Evolutionary conservation across 2,113 vertebrate genomes (phyloP).

Genomic region (Peromyscus leucopus): DNA sequence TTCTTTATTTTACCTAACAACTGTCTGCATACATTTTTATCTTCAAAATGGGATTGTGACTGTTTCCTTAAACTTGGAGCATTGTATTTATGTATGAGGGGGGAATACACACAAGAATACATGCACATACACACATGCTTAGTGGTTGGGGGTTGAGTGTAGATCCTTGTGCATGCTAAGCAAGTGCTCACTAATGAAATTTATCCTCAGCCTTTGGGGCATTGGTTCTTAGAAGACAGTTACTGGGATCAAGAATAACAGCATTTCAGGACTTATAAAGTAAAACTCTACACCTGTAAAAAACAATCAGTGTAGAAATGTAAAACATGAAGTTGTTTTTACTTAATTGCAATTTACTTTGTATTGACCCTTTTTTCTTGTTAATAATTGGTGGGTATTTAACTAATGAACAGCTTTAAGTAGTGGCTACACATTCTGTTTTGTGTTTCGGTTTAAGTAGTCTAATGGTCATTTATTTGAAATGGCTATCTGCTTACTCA

Average conservation of each 20-base stretch:
- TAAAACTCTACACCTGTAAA: slow-evolving; percentile 34
- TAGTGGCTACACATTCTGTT: slow-evolving; percentile 63
- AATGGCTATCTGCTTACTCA: slow-evolving; percentile 83
- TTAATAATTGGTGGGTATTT: slow-evolving; percentile 36
- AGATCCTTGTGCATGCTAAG: neutral
- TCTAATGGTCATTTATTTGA: slow-evolving; percentile 84
- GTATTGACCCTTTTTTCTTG: neutral
- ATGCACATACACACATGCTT: neutral
- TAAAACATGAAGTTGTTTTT: slow-evolving; percentile 53
- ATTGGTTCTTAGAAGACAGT: slow-evolving; percentile 19
- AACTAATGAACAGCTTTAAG: slow-evolving; percentile 59
- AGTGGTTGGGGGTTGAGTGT: neutral
- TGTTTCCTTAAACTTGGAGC: neutral
- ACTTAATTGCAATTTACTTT: slow-evolving; percentile 48
- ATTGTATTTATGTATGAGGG: neutral
- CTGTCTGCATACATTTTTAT: slow-evolving; percentile 42
- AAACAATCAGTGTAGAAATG: slow-evolving; percentile 35
- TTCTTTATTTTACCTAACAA: slow-evolving; percentile 33
- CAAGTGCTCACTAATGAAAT: neutral
- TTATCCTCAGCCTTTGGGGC: neutral
- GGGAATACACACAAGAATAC: neutral
- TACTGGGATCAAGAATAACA: slow-evolving; percentile 59
- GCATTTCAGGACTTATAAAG: slow-evolving; percentile 21
- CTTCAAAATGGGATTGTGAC: slow-evolving; percentile 21
- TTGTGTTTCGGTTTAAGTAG: slow-evolving; percentile 77